Evolutionary conservation across 2,113 vertebrate species (phyloP), one percentile per base, ranked within the genome.

Genomic region (Neomonachus schauinslandi): DNA sequence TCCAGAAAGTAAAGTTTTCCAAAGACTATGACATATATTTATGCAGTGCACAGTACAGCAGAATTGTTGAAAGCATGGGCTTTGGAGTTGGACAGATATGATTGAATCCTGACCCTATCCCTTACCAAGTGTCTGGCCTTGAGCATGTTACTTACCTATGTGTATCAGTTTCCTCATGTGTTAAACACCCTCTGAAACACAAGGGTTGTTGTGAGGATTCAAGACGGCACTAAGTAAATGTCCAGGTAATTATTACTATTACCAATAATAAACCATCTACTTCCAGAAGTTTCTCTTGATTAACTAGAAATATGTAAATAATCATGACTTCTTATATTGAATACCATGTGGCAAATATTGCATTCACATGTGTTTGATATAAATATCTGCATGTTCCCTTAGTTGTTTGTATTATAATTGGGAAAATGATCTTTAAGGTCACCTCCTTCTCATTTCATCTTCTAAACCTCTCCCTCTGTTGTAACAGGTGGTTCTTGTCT

Each of bases 401-500:
- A 1, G 0, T 76, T 71, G 71, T 92, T 96, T 96, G 63, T 65
- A 86, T 59, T 89, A 59, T 1, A 0, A 49, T 90, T 65, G 49
- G 76, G 92, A 95, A 94, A 96, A 36, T 39, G 61, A 91, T 65
- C 28, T 90, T 81, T 94, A 76, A 89, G 71, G 49, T 88, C 53
- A 90, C 57, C n/a, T 72, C 80, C 67, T 93, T 83, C 51, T 88
- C 74, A 71, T 94, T 96, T 95, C 46, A 84, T 96, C 87, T 91
- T 96, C 98, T 93, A 96, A 98, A 82, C 57, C 28, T 83, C 85
- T 59, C 69, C 94, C 94, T 96, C 83, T 95, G 31, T 98, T 97
- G 85, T 92, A 99, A 98, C 99, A 99, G 98, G 98, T 99, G 98
- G 98, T 94, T 98, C 95, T 99, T 98, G 95, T 99, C 98, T 98